Evolutionary conservation across 2,797 vertebrate genomes (phyloP).

Genomic region (Orientallactaga sibirica): DNA sequence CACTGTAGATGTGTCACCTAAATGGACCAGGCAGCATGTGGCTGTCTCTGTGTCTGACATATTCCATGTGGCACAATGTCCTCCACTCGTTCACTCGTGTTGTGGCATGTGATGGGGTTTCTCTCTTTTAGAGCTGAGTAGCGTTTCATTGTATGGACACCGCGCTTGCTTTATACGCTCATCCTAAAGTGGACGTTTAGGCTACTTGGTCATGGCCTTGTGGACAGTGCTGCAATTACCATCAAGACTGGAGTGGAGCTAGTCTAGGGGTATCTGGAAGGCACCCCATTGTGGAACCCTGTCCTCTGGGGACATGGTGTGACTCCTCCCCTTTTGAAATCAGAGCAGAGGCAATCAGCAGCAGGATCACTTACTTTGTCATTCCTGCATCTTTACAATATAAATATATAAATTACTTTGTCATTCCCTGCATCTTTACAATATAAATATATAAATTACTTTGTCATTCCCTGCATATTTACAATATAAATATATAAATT

Average conservation of each 20-base stretch:
- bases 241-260: background rate
- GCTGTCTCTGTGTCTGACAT: background rate
- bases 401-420: too few species aligned
- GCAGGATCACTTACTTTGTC: background rate
- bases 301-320: background rate
- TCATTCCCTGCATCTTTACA: too few species aligned
- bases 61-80: background rate
- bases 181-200: background rate
- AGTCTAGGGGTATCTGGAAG: background rate
- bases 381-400: too few species aligned
- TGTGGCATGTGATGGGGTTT: background rate
- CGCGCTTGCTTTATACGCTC: background rate
- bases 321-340: background rate
- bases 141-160: background rate
- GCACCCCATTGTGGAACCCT: background rate
- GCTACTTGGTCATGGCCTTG: background rate
- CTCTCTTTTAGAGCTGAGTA: background rate
- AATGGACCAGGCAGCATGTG: background rate
- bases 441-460: too few species aligned
- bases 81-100: background rate
- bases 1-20: background rate
- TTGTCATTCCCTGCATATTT: too few species aligned
- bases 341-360: background rate
- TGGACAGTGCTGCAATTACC: background rate
- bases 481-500: too few species aligned